These are phyloP conservation scores for Sialia sialis DNA, from an alignment of 2,113 vertebrate species.

Conservation along the genomic window DNA sequence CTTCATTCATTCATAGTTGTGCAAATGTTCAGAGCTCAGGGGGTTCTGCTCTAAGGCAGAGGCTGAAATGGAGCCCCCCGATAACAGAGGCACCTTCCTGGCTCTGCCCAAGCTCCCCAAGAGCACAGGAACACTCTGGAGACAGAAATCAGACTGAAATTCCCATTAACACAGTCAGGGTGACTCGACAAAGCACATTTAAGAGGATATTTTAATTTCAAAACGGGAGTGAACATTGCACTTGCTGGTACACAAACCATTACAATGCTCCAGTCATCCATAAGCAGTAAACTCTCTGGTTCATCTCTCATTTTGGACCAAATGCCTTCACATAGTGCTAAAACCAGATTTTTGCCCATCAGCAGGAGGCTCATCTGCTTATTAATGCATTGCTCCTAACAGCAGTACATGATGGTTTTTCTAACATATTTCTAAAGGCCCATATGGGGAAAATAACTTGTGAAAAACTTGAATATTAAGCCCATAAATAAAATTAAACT, in stretches of 20 bases:
- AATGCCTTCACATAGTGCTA: background rate
- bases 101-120: background rate
- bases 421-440: constrained; percentile 7
- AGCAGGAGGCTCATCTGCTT: background rate
- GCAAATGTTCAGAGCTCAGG: background rate
- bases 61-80: background rate
- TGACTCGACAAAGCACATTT: background rate
- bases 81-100: background rate
- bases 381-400: background rate
- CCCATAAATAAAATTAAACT: constrained; percentile 26
- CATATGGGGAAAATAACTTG: background rate
- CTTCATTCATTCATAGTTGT: background rate
- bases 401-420: background rate
- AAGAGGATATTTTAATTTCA: background rate
- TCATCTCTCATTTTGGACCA: background rate
- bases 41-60: background rate
- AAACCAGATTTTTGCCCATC: background rate
- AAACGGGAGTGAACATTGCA: background rate
- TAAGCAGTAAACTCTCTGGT: background rate
- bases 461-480: constrained; percentile 26
- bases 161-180: background rate
- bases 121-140: background rate
- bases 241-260: background rate
- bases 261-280: background rate
- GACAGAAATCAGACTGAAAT: background rate